Evolutionary conservation across 2,113 vertebrate genomes (phyloP).

Genomic region (Pogonocichla stellata): DNA sequence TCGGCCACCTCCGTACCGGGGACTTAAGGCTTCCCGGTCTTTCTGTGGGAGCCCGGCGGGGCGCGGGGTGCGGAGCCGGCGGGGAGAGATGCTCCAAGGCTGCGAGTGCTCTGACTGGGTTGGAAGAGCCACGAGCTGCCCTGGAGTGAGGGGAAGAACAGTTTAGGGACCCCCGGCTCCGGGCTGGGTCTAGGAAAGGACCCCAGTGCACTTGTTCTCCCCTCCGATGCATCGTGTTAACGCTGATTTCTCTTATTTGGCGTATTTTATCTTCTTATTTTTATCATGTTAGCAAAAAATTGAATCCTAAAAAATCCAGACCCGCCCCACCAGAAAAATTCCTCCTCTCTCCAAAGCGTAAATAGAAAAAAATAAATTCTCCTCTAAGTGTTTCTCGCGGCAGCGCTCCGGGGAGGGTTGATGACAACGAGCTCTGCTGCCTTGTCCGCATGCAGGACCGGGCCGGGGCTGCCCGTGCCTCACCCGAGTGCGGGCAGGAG

Average conservation of each 20-base stretch:
- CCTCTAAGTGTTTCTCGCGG: not conserved
- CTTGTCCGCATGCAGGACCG: not conserved
- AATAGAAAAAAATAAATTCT: not conserved
- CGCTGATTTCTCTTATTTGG: not conserved
- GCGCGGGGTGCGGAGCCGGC: not conserved
- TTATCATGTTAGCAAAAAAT: not conserved
- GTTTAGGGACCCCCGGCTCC: not conserved
- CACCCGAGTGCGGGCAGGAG: not conserved
- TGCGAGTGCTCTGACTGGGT: not conserved
- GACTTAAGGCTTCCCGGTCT: not conserved
- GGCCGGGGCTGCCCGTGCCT: not conserved
- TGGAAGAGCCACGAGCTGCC: not conserved
- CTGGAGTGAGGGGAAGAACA: not conserved
- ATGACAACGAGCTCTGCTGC: not conserved
- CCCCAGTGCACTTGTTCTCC: not conserved
- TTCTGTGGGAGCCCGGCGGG: not conserved
- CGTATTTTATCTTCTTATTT: not conserved
- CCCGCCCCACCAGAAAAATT: rapidly evolving
- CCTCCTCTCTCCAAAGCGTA: rapidly evolving
- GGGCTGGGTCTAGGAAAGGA: not conserved
- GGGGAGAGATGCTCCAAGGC: not conserved
- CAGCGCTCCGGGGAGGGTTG: not conserved
- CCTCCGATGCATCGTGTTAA: not conserved
- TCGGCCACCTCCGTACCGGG: not conserved
- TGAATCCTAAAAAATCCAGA: not conserved